Conservation (phyloP, 2,113 vertebrate species). For the Gobio gobio region DNA sequence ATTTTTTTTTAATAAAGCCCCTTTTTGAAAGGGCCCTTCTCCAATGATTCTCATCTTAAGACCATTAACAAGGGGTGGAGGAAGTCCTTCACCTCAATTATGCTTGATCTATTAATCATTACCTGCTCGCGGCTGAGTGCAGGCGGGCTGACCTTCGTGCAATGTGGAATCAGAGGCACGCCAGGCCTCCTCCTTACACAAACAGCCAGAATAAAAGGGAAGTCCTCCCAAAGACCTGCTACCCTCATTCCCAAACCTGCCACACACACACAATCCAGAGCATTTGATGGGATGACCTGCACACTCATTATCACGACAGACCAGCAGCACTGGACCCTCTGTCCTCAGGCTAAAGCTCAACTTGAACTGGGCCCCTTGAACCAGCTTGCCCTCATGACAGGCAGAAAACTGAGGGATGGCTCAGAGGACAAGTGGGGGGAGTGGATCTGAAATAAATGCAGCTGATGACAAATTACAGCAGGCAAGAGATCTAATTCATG, state of each 20-base stretch:
- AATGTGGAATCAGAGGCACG: constrained; percentile 61
- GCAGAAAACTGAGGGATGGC: constrained; percentile 39
- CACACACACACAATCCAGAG: constrained; percentile 64
- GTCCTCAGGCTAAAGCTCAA: constrained; percentile 14
- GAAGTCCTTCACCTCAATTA: constrained; percentile 43
- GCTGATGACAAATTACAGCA: constrained; percentile 62
- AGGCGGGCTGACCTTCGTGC: constrained; percentile 47
- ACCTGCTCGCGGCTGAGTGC: constrained; percentile 60
- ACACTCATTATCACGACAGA: constrained; percentile 70
- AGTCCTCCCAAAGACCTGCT: constrained; percentile 55
- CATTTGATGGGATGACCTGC: constrained; percentile 68
- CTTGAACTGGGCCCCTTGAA: constrained; percentile 28
- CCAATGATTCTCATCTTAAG: constrained; percentile 20
- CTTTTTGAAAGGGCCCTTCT: constrained; percentile 16
- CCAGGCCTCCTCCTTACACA: constrained; percentile 72
- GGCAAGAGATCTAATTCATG: constrained; percentile 53
- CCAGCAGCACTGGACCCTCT: constrained; percentile 64
- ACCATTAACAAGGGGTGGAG: constrained; percentile 38
- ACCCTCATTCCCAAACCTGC: constrained; percentile 45
- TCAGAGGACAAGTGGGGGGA: constrained; percentile 1
- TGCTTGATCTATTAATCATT: constrained; percentile 62
- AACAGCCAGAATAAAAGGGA: constrained; percentile 64
- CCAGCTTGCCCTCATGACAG: background rate
- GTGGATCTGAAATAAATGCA: constrained; percentile 67
- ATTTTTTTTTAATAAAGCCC: constrained; percentile 35